Evolutionary conservation across 2,113 vertebrate species (phyloP).

Genomic region (Eidolon helvum): DNA sequence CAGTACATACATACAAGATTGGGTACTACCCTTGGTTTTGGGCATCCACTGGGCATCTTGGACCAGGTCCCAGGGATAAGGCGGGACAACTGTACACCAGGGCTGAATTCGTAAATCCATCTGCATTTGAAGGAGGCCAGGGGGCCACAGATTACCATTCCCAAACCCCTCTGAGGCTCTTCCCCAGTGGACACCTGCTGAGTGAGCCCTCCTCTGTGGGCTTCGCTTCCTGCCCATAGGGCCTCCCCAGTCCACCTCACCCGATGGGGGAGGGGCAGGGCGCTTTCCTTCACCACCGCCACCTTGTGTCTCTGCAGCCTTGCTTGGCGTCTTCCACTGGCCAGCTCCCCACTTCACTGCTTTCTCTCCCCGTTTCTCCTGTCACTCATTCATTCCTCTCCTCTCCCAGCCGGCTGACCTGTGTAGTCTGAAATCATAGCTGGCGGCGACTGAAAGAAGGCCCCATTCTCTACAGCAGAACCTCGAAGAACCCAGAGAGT

Average conservation of each 20-base stretch:
- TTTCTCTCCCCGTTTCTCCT: not conserved
- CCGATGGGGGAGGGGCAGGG: fast-evolving
- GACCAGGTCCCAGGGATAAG: no score
- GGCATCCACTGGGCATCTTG: not conserved
- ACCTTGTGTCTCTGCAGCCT: not conserved
- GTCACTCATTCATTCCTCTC: not conserved
- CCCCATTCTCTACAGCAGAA: not conserved
- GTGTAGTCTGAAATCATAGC: constrained; percentile 2
- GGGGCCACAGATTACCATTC: not conserved
- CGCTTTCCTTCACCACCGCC: not conserved
- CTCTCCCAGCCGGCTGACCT: not conserved
- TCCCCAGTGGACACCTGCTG: not conserved
- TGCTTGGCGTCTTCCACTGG: fast-evolving
- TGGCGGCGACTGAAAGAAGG: not conserved
- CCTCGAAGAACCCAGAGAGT: not conserved
- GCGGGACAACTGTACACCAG: not conserved
- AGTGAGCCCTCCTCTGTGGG: not conserved
- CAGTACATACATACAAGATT: no score
- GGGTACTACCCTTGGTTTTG: not conserved
- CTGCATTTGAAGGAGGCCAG: not conserved
- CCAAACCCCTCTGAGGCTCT: not conserved
- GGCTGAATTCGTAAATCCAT: not conserved
- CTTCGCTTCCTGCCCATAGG: not conserved
- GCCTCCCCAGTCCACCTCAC: no score
- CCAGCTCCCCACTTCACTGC: not conserved